Evolutionary conservation across 2,113 vertebrate genomes (phyloP), one percentile per base, ranked within the genome.

Genomic region (Artemisiospiza belli): DNA sequence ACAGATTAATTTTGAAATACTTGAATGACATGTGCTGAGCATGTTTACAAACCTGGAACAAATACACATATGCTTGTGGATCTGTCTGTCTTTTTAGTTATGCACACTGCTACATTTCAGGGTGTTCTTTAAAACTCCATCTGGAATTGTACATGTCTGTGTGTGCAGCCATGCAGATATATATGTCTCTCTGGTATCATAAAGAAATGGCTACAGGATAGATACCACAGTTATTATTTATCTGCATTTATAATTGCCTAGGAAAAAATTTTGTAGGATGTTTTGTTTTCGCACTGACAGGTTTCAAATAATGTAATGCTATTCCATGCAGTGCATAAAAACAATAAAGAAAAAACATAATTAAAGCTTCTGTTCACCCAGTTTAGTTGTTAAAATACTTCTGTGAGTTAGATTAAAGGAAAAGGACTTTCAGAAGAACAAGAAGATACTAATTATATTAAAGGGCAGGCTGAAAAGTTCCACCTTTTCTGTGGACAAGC

Each of bases 301-400:
- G 67, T 95, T 91, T 88, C 74, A 59, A 86, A 35, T 87, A 73
- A 69, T 73, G n/a, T 89, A 41, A 91, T 85, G 33, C 55, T 83
- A 44, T 77, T 13, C 3, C 61, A 72, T 77, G 68, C 39, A 51
- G 47, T 33, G 55, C 55, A 57, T 88, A 85, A 96, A 87, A 74
- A 39, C 61, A 94, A 90, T 79, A 91, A 85, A 94, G n/a, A n/a
- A 95, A 92, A 66, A 86, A 83, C 43, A 47, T 83, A 79, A 77
- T 95, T 88, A 95, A 85, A 83, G 63, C 30, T 92, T 92, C 81
- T 92, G 27, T 93, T 95, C 63, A 83, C 39, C 51, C 67, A 77
- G 14, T 90, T 83, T 80, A 67, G 27, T 88, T 79, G 43, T 90
- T 93, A 96, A 68, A 94, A 93, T 67, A 61, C 33, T 55, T 86